Base-by-base conservation (phyloP, 2,113 vertebrate genomes). In the Heliornis fulica region DNA sequence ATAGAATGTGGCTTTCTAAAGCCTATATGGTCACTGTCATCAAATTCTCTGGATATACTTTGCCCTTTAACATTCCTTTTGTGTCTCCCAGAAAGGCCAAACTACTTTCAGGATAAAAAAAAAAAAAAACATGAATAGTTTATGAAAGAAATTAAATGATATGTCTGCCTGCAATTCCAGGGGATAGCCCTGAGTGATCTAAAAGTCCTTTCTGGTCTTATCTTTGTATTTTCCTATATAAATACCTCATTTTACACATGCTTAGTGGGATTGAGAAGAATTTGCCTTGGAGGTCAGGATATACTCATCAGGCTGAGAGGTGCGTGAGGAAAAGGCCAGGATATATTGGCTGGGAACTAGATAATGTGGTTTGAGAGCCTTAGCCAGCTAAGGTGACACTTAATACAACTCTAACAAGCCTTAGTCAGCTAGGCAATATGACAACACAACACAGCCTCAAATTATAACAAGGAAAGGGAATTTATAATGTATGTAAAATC, bases 61-160 rank as follows among this genome's bases (percentile, higher is more conserved):
- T 90, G 79, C 83, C 71, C 59, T 94, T 97, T 92, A 51, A 94
- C 81, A 71, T 87, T 57, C 41, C 40, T 68, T 89, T 53, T 87
- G 70, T n/a, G 14, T n/a, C 21, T 87, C 15, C 34, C 40, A 46
- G 51, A 95, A 95, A 91, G 77, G 60, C 69, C 60, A 83, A 75
- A 69, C 46, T 72, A 40, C 70, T 89, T 91, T 89, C 48, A 56
- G 80, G 61, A 89, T 68, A 43, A 87, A 93, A 94, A 82, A 54
- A 89, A 64, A 43, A 87, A 93, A 94, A 82, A 54, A 15, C 16
- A 38, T 85, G 69, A 64, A 76, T 75, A 82, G 48, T 64, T 84
- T 79, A 75, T 70, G 48, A 82, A 91, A 79, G 23, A 63, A 95
- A 89, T 87, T 79, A 60, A 89, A 77, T 0, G 0, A 40, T 71